Evolutionary conservation across 2,797 vertebrate species (phyloP), one percentile per base, ranked within the genome.

Genomic region (Chrysocyon brachyurus): DNA sequence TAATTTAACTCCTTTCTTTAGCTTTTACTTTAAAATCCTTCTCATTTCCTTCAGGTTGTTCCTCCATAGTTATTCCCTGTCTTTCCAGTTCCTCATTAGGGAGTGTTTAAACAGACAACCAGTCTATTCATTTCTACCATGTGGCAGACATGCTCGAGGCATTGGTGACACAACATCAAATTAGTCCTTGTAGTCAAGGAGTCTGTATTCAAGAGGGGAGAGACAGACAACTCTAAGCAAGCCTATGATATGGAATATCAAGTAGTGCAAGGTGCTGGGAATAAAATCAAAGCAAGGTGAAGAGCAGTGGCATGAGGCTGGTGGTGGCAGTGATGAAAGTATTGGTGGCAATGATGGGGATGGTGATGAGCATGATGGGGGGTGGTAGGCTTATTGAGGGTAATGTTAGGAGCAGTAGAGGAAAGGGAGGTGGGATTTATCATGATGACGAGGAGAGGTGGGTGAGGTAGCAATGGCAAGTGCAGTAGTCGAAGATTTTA

Each of bases 241-340:
- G 12, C 33, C 73, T 49, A 15, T 24, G 17, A n/a, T 33, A 26
- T 17, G 5, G 49, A 52, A 85, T 12, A 3, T 11, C 4, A 26
- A 22, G 4, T 3, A 21, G 6, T 3, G 4, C 15, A 59, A 59
- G 68, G 31, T 40, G 21, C 24, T 31, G 6, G 10, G 28, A 15
- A 31, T 36, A 92, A 59, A 46, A 22, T 3, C 26, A 46, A 19
- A 79, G 6, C 8, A 75, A 46, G 21, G 4, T 36, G 1, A 17
- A 14, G n/a, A 54, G 12, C 5, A n/a, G 5, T 1, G 3, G 6
- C 28, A 26, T 14, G 31, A 3, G 22, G 6, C 21, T 36, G 22
- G 19, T 16, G 28, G 26, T 33, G 11, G 33, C 9, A 16, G 46
- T 22, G 12, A 15, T 31, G 12, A 26, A 2, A 15, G 59, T 77